Conservation (phyloP, 2,113 vertebrate genomes). For the Neogale vison region DNA sequence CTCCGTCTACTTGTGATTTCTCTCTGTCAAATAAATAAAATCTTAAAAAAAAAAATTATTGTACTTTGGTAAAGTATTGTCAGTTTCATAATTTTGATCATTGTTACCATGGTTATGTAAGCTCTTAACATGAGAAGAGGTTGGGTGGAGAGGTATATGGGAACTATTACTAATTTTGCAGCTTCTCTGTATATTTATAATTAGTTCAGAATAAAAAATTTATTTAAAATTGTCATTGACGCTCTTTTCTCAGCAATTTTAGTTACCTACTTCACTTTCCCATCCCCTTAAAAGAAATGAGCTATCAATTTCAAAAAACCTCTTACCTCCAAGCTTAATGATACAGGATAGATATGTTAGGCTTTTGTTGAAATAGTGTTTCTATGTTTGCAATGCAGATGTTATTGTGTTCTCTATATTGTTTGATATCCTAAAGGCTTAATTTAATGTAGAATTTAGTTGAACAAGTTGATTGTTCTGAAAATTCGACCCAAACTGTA, state of each 20-base stretch:
- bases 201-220: not conserved
- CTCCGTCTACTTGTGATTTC: no score
- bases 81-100: not conserved
- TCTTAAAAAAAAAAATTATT: no score
- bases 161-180: not conserved
- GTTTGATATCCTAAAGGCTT: not conserved
- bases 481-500: not conserved
- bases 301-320: not conserved
- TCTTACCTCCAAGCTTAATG: not conserved
- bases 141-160: not conserved
- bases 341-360: not conserved
- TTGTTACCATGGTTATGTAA: not conserved
- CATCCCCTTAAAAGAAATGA: not conserved
- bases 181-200: not conserved
- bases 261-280: not conserved
- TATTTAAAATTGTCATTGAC: not conserved
- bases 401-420: not conserved
- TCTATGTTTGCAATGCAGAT: not conserved
- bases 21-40: no score
- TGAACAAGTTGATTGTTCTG: not conserved
- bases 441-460: not conserved
- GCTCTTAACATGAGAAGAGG: not conserved
- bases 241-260: not conserved
- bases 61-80: not conserved
- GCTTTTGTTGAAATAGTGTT: not conserved